Percentiles rank a stretch among this genome's conserved stretches.
Evolutionary conservation across 1,140 invertebrate species (phyloP).

Genomic region (Stegodyphus dumicola): DNA sequence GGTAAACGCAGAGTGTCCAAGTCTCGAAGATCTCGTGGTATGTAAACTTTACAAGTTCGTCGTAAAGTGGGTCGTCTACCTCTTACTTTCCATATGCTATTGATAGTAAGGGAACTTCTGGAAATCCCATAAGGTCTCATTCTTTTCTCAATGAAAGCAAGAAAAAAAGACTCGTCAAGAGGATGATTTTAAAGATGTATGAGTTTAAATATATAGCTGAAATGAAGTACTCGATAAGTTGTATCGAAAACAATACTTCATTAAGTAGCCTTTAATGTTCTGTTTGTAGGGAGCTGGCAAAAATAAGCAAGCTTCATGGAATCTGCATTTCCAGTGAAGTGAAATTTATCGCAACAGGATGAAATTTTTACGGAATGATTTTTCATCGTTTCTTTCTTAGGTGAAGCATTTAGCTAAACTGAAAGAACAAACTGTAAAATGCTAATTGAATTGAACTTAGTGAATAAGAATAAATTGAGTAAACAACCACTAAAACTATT

Average conservation of each 20-base stretch:
- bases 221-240: background rate
- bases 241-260: background rate
- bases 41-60: constrained; percentile 54
- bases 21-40: constrained; percentile 42
- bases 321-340: background rate
- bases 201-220: background rate
- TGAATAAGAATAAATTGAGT: no score
- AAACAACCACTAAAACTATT: no score
- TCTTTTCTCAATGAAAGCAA: background rate
- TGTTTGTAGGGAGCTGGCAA: background rate
- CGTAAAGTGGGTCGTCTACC: constrained; percentile 46
- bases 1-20: constrained; percentile 44
- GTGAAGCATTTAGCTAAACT: no score
- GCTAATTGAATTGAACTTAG: no score
- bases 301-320: background rate
- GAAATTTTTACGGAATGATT: no score
- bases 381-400: no score
- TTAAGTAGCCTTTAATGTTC: background rate
- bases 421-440: no score
- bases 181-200: background rate
- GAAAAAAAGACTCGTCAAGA: background rate
- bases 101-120: constrained; percentile 50
- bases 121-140: constrained; percentile 26
- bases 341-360: no score
- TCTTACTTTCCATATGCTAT: constrained; percentile 52